Evolutionary conservation across 2,888 invertebrate species (phyloP).

Genomic region (Sericinus montela): DNA sequence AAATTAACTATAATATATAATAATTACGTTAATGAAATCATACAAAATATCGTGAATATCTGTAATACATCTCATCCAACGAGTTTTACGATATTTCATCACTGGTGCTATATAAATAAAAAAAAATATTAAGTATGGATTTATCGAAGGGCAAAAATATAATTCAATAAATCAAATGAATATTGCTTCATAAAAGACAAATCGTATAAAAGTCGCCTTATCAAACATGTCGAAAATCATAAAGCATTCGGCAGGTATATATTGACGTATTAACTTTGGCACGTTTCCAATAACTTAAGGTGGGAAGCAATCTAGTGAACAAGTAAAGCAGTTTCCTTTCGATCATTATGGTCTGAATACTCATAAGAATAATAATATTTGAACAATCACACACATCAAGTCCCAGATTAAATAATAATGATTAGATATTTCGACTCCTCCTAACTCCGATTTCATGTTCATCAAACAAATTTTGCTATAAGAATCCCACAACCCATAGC

Average conservation of each 20-base stretch:
- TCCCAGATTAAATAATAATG: no score
- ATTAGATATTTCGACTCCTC: no score
- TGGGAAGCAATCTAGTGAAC: constrained; percentile 32
- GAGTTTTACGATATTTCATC: constrained; percentile 3
- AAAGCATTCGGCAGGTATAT: constrained; percentile 35
- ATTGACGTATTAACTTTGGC: constrained; percentile 38
- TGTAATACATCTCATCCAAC: background rate
- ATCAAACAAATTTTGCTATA: no score
- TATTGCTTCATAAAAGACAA: constrained; percentile 12
- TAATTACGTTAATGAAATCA: no score
- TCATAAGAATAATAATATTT: background rate
- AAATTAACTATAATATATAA: no score
- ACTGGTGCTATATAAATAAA: background rate
- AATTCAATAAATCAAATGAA: constrained; percentile 13
- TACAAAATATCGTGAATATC: constrained; percentile 14
- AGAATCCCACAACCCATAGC: no score
- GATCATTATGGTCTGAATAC: constrained; percentile 9
- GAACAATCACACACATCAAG: no score
- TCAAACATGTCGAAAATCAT: constrained; percentile 29
- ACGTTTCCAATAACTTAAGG: constrained; percentile 45
- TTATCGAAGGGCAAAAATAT: constrained; percentile 11
- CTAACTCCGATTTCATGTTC: no score
- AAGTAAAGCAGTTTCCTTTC: background rate
- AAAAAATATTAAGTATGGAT: background rate
- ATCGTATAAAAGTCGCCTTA: constrained; percentile 8